Conservation (phyloP, 2,888 invertebrate species). For the Scrobipalpa costella region DNA sequence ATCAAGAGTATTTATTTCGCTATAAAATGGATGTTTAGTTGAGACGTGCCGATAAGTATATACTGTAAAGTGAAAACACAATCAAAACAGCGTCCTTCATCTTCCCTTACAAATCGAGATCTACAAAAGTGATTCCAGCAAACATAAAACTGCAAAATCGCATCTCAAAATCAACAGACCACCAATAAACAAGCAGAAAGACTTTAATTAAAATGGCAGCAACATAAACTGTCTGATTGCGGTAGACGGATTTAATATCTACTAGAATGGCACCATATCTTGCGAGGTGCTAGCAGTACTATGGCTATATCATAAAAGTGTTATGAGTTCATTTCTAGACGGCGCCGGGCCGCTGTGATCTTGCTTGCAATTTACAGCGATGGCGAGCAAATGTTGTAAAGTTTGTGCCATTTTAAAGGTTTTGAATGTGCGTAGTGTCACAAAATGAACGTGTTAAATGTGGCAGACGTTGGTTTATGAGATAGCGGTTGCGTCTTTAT, state of each 20-base stretch:
- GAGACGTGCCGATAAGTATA: too few species aligned
- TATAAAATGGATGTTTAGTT: too few species aligned
- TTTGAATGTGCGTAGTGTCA: constrained; percentile 14
- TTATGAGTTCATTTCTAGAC: constrained; percentile 75
- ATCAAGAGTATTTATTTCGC: too few species aligned
- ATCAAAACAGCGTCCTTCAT: too few species aligned
- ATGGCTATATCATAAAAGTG: constrained; percentile 68
- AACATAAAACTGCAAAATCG: not conserved
- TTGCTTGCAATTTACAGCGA: constrained; percentile 21
- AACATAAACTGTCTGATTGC: constrained; percentile 63
- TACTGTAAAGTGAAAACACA: too few species aligned
- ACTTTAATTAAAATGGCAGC: constrained; percentile 73
- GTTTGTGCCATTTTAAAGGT: constrained; percentile 16
- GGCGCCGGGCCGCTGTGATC: constrained; percentile 25
- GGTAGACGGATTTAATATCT: constrained; percentile 65
- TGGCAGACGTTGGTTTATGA: not conserved
- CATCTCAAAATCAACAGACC: constrained; percentile 10
- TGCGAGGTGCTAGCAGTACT: constrained; percentile 31
- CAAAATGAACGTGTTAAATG: constrained; percentile 11
- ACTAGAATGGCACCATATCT: constrained; percentile 55
- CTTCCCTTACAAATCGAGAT: too few species aligned
- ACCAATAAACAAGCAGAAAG: constrained; percentile 46
- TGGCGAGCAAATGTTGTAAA: constrained; percentile 18
- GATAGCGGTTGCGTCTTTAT: not conserved
- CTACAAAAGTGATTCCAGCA: too few species aligned